These are phyloP conservation scores for Gymnocheta viridis DNA, from an alignment of 2,888 invertebrate species.

Conservation along the genomic window DNA sequence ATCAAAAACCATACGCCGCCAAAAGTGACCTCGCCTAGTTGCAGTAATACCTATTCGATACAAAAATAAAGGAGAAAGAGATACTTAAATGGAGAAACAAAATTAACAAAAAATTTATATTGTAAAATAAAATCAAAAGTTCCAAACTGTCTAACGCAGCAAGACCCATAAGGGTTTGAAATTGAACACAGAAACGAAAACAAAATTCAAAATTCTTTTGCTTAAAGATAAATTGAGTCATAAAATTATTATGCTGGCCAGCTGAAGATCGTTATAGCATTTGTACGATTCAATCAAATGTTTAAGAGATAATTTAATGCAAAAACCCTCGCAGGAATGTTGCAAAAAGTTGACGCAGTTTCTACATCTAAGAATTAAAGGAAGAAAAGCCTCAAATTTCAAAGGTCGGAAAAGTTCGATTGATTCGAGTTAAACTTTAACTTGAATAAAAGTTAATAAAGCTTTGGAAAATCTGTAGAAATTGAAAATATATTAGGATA, in stretches of 20 bases:
- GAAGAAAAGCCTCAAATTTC: too few species aligned
- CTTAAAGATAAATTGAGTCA: conserved; percentile 40
- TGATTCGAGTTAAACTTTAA: too few species aligned
- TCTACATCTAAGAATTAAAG: neutral
- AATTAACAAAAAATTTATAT: conserved; percentile 12
- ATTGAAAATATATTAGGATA: too few species aligned
- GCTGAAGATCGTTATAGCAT: neutral
- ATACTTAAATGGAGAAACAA: conserved; percentile 47
- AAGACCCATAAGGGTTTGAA: conserved; percentile 47
- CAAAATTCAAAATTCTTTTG: conserved; percentile 33
- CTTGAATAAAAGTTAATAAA: too few species aligned
- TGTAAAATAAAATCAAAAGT: conserved; percentile 65
- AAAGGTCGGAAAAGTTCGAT: too few species aligned
- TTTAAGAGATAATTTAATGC: neutral
- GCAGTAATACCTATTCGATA: conserved; percentile 61
- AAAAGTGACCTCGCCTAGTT: conserved; percentile 68
- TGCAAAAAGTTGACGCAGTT: neutral
- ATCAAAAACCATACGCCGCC: conserved; percentile 68
- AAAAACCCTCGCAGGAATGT: neutral
- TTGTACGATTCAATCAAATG: neutral
- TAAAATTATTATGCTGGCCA: neutral
- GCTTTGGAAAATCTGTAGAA: too few species aligned
- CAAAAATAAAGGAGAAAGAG: conserved; percentile 33
- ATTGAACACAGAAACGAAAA: conserved; percentile 31
- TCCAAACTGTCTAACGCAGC: conserved; percentile 70